Evolutionary conservation across 2,113 vertebrate species (phyloP).

Genomic region (Bothrops jararaca): DNA sequence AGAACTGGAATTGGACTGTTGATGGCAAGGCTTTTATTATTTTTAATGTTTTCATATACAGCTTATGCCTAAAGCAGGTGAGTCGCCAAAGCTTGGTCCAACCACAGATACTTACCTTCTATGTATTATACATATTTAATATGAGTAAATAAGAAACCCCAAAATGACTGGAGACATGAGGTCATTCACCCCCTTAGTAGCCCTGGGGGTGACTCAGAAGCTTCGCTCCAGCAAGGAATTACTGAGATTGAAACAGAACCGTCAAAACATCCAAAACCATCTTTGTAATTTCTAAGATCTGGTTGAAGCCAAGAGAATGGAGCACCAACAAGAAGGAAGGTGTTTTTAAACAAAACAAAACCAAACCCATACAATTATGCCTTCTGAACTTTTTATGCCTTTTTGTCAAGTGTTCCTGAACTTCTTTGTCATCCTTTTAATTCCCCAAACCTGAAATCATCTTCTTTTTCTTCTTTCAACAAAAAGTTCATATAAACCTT

Average conservation of each 20-base stretch:
- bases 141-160: not conserved
- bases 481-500: not conserved
- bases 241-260: not conserved
- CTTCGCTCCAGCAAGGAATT: not conserved
- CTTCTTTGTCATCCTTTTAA: not conserved
- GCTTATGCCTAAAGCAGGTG: conserved; percentile 13
- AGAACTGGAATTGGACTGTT: not conserved
- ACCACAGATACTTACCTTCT: not conserved
- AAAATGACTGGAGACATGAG: not conserved
- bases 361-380: not conserved
- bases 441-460: not conserved
- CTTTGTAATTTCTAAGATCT: not conserved
- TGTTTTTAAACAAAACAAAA: not conserved
- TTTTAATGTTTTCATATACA: not conserved
- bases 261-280: not conserved
- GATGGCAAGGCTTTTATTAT: no score
- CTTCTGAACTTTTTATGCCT: not conserved
- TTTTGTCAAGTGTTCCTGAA: not conserved
- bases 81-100: not conserved
- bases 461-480: not conserved
- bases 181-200: not conserved
- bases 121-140: not conserved
- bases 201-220: not conserved
- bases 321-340: not conserved
- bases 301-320: not conserved